Evolutionary conservation across 2,113 vertebrate species (phyloP).

Genomic region (Lepus timidus): DNA sequence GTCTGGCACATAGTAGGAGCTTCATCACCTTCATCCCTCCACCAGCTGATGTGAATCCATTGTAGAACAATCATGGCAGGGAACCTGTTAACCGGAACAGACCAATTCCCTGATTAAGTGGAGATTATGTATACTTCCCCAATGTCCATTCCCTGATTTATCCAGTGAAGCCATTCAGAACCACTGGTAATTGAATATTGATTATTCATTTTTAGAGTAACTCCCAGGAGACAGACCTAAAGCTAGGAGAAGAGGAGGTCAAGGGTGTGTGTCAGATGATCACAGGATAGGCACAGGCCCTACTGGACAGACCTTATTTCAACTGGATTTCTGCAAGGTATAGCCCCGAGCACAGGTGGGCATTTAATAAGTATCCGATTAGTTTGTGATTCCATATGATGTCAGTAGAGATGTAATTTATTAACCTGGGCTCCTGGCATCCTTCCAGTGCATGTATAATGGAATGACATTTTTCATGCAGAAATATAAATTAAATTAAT

Average conservation of each 20-base stretch:
- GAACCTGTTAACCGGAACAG: conserved; percentile 37
- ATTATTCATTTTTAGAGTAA: conserved; percentile 33
- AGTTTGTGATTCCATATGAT: conserved; percentile 67
- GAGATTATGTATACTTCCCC: conserved; percentile 61
- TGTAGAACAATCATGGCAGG: background rate
- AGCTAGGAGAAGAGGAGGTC: background rate
- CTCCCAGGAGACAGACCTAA: background rate
- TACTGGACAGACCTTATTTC: conserved; percentile 30
- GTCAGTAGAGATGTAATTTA: conserved; percentile 78
- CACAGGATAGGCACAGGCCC: background rate
- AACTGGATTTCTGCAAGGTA: conserved; percentile 23
- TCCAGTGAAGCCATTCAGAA: conserved; percentile 58
- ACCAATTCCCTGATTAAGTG: background rate
- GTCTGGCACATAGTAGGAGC: background rate
- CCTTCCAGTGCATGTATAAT: conserved; percentile 71
- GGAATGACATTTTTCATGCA: conserved; percentile 76
- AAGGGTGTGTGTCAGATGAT: background rate
- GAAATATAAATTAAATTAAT: conserved; percentile 84
- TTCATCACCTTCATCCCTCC: conserved; percentile 4
- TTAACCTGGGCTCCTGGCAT: conserved; percentile 72
- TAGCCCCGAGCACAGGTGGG: conserved; percentile 68
- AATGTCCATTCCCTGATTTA: conserved; percentile 51
- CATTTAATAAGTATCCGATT: conserved; percentile 77
- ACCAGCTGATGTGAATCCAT: conserved; percentile 44
- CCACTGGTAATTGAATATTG: conserved; percentile 30